Conservation (phyloP, 2,888 invertebrate species). For the Dione vanillae region DNA sequence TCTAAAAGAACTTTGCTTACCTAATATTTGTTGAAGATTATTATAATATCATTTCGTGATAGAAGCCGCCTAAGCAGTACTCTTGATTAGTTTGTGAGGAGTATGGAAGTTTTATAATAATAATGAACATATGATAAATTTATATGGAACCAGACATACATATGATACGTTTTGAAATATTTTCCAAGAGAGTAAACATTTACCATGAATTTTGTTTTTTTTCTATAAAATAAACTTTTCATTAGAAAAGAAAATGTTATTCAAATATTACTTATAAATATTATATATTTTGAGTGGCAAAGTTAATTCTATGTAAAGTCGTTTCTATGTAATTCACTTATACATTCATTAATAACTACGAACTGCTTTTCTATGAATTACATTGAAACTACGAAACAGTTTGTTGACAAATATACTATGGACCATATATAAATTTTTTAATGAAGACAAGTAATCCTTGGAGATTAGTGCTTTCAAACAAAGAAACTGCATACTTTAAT, state of each 20-base stretch:
- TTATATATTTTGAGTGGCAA: too few species aligned
- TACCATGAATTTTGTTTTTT: background rate
- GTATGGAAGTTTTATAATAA: constrained; percentile 28
- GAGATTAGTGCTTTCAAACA: too few species aligned
- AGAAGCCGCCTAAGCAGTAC: constrained; percentile 31
- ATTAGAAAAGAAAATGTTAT: constrained; percentile 14
- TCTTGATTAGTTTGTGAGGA: constrained; percentile 31
- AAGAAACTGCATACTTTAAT: too few species aligned
- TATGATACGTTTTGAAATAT: background rate
- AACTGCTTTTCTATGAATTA: too few species aligned
- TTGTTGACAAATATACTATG: too few species aligned
- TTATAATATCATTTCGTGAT: constrained; percentile 31
- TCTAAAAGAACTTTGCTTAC: constrained; percentile 25
- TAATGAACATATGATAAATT: constrained; percentile 27
- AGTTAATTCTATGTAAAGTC: too few species aligned
- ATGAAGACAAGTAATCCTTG: too few species aligned
- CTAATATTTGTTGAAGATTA: constrained; percentile 30
- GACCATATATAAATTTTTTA: too few species aligned
- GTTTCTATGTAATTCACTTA: too few species aligned
- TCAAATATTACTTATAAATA: too few species aligned
- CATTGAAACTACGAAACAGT: too few species aligned
- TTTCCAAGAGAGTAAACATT: constrained; percentile 18
- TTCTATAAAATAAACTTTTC: background rate
- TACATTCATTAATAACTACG: too few species aligned
- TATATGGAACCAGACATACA: constrained; percentile 27